Base-by-base conservation (phyloP, 1,140 invertebrate genomes). In the Nylanderia fulva region DNA sequence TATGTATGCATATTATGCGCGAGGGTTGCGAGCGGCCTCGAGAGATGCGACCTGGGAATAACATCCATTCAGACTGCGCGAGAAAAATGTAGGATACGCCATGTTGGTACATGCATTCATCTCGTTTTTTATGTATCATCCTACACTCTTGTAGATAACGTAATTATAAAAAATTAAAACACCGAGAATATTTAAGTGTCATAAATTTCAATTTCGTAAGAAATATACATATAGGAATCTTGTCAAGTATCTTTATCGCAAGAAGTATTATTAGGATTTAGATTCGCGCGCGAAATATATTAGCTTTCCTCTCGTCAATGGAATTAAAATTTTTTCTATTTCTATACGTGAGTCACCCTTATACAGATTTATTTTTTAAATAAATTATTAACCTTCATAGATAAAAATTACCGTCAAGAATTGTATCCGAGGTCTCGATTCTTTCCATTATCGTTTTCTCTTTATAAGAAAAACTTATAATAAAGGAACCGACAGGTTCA, bases 1-100 rank as follows among this genome's bases (percentile, higher is more conserved):
- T 87, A 71, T 82, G 77, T 36, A 82, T 82, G 64, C 77, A 82
- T 85, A 77, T 88, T 88, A 85, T 58, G 83, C 66, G 72, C 21
- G 54, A 58, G 64, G 64, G 36, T 56, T 69, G 77, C 48, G 33
- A 58, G 42, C 36, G 33, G 7, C 61, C 42, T 66, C 66, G 77
- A 71, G 77, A 80, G n/a, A n/a, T 18, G 63, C 29, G 33, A 27
- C 29, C 15, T 39, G 76, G 76, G 64, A 80, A 80, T 71, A 71
- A 29, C 29, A 13, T 7, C 29, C 29, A 42, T 66, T 29, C 27
- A 15, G 2, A 7, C 27, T 18, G 63, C 18, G 36, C 36, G 36
- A 58, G 52, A 71, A 71, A 71, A 82, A 71, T 82, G 58, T 29
- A 21, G 48, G 77, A 71, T 60, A 64, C 48, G 36, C 15, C 27